Conservation (phyloP, 2,888 invertebrate genomes). For the Druceiella hillmani region DNA sequence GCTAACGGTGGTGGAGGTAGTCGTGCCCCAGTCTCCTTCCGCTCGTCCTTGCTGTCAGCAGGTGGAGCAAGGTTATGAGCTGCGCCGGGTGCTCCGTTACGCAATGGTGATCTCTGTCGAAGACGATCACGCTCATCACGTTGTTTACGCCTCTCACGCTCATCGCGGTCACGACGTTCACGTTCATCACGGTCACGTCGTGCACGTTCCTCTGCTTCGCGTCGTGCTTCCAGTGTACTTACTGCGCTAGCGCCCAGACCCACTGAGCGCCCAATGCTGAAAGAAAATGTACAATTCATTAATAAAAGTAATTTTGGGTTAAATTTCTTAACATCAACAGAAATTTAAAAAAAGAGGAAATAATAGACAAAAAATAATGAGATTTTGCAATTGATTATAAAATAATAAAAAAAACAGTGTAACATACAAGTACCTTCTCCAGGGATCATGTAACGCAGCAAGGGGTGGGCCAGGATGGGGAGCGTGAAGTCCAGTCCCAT, state of each 20-base stretch:
- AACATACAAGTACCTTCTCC: conserved; percentile 52
- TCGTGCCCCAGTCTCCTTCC: conserved; percentile 53
- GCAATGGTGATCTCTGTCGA: conserved; percentile 68
- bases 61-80: conserved; percentile 27
- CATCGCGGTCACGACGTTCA: conserved; percentile 52
- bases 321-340: conserved; percentile 5
- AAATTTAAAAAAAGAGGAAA: too few species aligned
- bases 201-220: conserved; percentile 49
- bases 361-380: too few species aligned
- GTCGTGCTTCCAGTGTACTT: conserved; percentile 29
- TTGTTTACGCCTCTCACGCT: conserved; percentile 45
- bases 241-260: neutral
- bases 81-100: conserved; percentile 58
- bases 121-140: conserved; percentile 54
- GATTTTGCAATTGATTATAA: too few species aligned
- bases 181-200: conserved; percentile 55
- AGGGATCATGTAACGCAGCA: conserved; percentile 41
- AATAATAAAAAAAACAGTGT: too few species aligned
- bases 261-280: too few species aligned
- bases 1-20: conserved; percentile 46
- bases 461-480: conserved; percentile 41
- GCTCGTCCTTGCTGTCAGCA: conserved; percentile 37
- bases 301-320: too few species aligned
- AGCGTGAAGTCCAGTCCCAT: conserved; percentile 49
- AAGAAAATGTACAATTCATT: too few species aligned